phyloP scores from a whole-genome alignment of 2,113 vertebrate species.

The Passer montanus region DNA sequence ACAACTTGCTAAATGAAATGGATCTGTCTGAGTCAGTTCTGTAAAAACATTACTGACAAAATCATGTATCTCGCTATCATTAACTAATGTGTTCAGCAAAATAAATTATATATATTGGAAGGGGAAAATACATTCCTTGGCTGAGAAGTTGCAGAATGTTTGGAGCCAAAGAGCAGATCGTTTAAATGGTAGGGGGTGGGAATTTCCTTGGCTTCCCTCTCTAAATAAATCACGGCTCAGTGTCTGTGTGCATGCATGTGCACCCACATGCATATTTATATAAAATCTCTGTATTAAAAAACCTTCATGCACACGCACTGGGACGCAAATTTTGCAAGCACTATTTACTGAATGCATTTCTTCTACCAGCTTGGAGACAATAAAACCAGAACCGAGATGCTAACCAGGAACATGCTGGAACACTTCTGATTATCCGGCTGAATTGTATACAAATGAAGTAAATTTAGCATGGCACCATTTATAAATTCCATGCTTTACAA shows the following conservation, averaged over 20 bases:
- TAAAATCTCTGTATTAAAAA: background rate
- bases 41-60: background rate
- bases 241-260: slow-evolving; percentile 3
- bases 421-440: background rate
- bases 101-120: slow-evolving; percentile 40
- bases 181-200: slow-evolving; percentile 44
- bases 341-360: slow-evolving; percentile 29
- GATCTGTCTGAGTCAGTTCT: background rate
- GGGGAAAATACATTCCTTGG: slow-evolving; percentile 47
- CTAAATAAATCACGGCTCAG: slow-evolving; percentile 37
- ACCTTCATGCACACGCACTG: background rate
- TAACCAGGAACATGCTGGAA: slow-evolving; percentile 38
- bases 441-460: slow-evolving; percentile 53
- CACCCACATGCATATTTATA: background rate
- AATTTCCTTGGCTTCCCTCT: slow-evolving; percentile 57
- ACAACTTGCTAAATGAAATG: background rate
- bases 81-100: slow-evolving; percentile 35
- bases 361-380: slow-evolving; percentile 45
- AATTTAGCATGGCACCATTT: slow-evolving; percentile 68
- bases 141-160: slow-evolving; percentile 24
- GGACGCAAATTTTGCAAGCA: slow-evolving; percentile 31
- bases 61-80: background rate
- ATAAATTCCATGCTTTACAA: slow-evolving; percentile 57
- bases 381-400: slow-evolving; percentile 34
- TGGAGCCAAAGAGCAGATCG: slow-evolving; percentile 26